Base-by-base conservation (phyloP, 1,140 invertebrate genomes). In the Eupristina koningsbergeri region DNA sequence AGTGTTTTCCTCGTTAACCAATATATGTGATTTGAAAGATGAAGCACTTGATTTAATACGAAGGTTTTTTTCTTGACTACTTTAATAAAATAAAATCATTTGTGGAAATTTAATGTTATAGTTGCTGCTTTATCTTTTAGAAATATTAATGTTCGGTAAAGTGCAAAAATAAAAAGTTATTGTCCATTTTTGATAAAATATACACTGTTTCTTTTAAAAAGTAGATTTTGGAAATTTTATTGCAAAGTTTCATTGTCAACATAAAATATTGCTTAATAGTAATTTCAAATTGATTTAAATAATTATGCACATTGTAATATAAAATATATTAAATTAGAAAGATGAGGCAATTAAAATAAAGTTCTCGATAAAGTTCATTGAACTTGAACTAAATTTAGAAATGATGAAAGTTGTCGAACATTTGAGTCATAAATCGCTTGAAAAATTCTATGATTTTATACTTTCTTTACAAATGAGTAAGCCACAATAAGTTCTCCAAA, bases 321-420 rank as follows among this genome's bases (percentile, higher is more conserved):
- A 69, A 36, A 39, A 17, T 13, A 8, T 13, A 39, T 39, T 69
- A 39, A 6, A 19, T 39, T 36, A 8, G 31, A 47, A 74, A 63
- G 17, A 45, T 45, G 36, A 77, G 53, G 34, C 3, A 41, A 77
- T 71, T 19, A 58, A 58, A 71, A 73, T 50, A 73, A 73, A 80
- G 26, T 73, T 39, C 31, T 53, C 47, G 26, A 80, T 50, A 73
- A 73, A 80, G 79, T 80, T 80, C 79, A 58, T 53, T 50, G 79
- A 80, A 80, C 67, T 67, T n/a, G n/a, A 11, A 22, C 39, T 80
- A 73, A 80, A 80, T 79, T 67, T 79, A 79, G 41, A 31, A 47
- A 34, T 71, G 45, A 69, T 22, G 36, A 63, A 34, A 78, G 53
- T 78, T 64, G 34, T 39, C 36, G 29, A 53, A 78, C 58, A 45